Evolutionary conservation across 2,113 vertebrate species (phyloP).

Genomic region (Tamias sibiricus): DNA sequence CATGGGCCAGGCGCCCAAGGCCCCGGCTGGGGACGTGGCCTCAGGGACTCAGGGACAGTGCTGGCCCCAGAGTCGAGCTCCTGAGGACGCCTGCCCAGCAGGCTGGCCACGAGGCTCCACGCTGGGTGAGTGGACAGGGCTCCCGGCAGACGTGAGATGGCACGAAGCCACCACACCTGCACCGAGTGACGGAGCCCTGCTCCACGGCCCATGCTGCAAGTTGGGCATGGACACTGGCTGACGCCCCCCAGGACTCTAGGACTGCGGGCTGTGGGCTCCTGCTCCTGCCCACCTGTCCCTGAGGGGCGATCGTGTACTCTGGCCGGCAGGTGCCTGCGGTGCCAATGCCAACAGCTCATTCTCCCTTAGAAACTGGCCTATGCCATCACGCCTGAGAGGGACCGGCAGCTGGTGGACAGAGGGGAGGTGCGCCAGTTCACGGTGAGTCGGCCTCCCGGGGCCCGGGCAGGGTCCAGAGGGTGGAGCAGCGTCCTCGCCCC

Average conservation of each 20-base stretch:
- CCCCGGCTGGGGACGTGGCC: not conserved
- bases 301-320: not conserved
- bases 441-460: conserved; percentile 79
- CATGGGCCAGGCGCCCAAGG: not conserved
- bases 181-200: not conserved
- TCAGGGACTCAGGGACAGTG: not conserved
- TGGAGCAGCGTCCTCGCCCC: accelerated
- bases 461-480: not conserved
- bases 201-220: too few relatives aligned
- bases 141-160: not conserved
- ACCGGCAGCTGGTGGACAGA: conserved; percentile 90
- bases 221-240: not conserved
- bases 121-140: not conserved
- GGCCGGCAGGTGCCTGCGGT: not conserved
- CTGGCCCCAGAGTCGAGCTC: too few relatives aligned
- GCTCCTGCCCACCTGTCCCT: not conserved
- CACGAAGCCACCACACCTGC: not conserved
- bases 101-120: not conserved
- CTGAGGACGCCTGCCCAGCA: too few relatives aligned
- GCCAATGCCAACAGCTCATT: accelerated
- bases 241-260: not conserved
- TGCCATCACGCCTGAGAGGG: conserved; percentile 93
- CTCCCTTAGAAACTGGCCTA: conserved; percentile 91
- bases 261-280: not conserved
- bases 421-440: conserved; percentile 94